These are phyloP conservation scores for Malurus splendens DNA, from an alignment of 2,797 vertebrate genomes.

Conservation along the genomic window DNA sequence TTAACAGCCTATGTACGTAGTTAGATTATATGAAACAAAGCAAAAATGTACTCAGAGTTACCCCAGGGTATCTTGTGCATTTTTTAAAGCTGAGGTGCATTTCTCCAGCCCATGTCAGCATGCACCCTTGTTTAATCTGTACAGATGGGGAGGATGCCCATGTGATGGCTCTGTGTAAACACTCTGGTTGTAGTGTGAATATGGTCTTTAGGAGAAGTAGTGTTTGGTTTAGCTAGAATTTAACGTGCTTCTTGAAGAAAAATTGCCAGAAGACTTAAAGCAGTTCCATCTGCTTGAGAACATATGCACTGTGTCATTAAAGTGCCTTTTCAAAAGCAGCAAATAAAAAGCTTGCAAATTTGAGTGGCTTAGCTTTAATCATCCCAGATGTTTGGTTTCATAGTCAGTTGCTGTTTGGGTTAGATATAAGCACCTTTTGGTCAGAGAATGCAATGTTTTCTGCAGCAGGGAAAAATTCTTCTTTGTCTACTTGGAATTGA, in stretches of 20 bases:
- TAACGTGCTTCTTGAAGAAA: neutral
- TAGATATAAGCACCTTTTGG: neutral
- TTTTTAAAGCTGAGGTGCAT: neutral
- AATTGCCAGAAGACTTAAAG: neutral
- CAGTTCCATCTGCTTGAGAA: neutral
- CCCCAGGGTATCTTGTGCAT: neutral
- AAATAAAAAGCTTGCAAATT: neutral
- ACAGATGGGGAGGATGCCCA: neutral
- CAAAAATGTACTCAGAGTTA: neutral
- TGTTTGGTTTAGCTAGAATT: conserved; percentile 1
- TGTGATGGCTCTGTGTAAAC: neutral
- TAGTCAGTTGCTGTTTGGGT: neutral
- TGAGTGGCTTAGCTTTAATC: neutral
- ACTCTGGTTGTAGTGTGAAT: neutral
- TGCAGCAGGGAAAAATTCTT: neutral
- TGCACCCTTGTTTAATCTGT: neutral
- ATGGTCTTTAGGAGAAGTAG: neutral
- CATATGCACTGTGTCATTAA: neutral
- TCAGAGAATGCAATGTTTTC: neutral
- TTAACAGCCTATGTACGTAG: neutral
- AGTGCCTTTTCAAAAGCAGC: neutral
- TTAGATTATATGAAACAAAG: neutral
- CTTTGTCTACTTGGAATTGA: neutral
- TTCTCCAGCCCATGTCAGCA: neutral
- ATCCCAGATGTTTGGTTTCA: conserved; percentile 7